Percentiles rank a stretch among this genome's conserved stretches.
Conservation (phyloP, 2,797 vertebrate genomes). For the Siniperca obscura region DNA sequence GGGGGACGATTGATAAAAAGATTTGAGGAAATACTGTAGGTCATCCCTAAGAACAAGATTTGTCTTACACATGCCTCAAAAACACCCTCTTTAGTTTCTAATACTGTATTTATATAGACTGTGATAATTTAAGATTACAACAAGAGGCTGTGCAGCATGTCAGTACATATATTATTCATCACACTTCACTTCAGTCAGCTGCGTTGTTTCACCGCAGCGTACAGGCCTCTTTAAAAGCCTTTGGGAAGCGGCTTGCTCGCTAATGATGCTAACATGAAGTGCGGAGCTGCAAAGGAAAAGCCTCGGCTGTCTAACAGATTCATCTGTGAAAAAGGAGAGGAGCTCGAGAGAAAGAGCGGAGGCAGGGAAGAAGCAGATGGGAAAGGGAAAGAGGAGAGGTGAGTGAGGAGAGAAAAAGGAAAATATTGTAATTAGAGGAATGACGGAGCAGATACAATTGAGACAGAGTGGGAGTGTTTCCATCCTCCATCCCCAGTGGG, state of each 20-base stretch:
- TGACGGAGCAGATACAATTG: slow-evolving; percentile 46
- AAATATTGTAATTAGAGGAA: slow-evolving; percentile 29
- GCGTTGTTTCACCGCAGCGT: slow-evolving; percentile 33
- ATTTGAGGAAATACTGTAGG: background rate
- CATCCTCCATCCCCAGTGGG: slow-evolving; percentile 37
- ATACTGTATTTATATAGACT: background rate
- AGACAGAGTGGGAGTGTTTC: slow-evolving; percentile 36
- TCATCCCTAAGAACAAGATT: background rate
- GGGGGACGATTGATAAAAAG: background rate
- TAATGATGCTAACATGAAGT: slow-evolving; percentile 54
- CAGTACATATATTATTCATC: slow-evolving; percentile 68
- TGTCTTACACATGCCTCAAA: background rate
- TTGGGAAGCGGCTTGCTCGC: slow-evolving; percentile 6
- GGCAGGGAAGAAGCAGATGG: slow-evolving; percentile 4
- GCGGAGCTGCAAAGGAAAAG: slow-evolving; percentile 17
- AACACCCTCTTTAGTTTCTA: background rate
- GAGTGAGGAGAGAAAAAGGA: background rate
- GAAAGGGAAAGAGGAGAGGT: background rate
- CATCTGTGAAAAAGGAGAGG: slow-evolving; percentile 16
- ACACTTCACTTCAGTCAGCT: slow-evolving; percentile 50
- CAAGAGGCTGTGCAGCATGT: slow-evolving; percentile 47
- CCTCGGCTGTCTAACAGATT: slow-evolving; percentile 39
- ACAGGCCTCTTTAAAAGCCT: slow-evolving; percentile 47
- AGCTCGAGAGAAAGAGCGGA: background rate
- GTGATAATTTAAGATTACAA: slow-evolving; percentile 30